Evolutionary conservation across 2,888 invertebrate species (phyloP).

Genomic region (Crioceris asparagi): DNA sequence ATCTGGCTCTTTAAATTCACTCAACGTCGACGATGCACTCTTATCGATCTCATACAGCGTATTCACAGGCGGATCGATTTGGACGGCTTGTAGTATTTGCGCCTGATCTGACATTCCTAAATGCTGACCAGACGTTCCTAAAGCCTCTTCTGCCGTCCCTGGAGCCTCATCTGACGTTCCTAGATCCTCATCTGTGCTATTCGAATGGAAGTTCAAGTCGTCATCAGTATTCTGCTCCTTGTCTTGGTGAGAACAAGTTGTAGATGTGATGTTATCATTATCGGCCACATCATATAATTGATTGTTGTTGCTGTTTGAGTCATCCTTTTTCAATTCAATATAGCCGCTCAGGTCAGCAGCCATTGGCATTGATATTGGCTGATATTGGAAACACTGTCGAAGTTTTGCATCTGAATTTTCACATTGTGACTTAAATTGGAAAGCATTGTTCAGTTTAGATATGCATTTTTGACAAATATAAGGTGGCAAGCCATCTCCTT

Average conservation of each 20-base stretch:
- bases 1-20: too few relatives aligned
- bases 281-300: too few relatives aligned
- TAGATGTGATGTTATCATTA: too few relatives aligned
- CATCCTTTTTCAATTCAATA: constrained; percentile 30
- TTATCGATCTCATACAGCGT: constrained; percentile 23
- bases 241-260: too few relatives aligned
- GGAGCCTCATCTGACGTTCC: not conserved
- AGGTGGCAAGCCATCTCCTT: constrained; percentile 36
- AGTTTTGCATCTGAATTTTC: constrained; percentile 36
- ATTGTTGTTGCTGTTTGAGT: constrained; percentile 12
- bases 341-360: constrained; percentile 30
- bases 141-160: not conserved
- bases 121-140: not conserved
- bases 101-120: constrained; percentile 9
- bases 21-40: constrained; percentile 23
- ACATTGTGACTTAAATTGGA: constrained; percentile 38
- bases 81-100: constrained; percentile 22
- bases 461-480: constrained; percentile 38
- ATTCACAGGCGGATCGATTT: constrained; percentile 20
- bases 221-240: not conserved
- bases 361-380: constrained; percentile 26
- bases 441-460: constrained; percentile 35
- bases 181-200: not conserved
- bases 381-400: constrained; percentile 32
- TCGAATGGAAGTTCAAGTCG: not conserved